Base-by-base conservation (phyloP, 2,797 vertebrate genomes). In the Euthynnus affinis region DNA sequence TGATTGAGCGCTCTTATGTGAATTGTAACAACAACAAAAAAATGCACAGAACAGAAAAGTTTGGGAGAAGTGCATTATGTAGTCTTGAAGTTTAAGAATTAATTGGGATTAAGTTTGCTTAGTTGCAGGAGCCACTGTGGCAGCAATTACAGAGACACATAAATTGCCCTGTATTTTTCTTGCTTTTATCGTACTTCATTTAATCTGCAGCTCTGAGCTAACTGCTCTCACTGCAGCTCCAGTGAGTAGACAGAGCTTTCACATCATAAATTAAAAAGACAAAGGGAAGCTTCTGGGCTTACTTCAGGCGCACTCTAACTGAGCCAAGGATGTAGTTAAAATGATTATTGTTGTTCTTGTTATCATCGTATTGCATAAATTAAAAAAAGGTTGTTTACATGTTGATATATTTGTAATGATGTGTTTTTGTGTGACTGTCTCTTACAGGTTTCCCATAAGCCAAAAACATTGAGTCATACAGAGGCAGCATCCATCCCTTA, bases 401-500 rank as follows among this genome's bases (percentile, higher is more conserved):
- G n/a, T 7, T 66, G 46, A 65, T 53, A 17, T 59, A 10, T 78
- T 59, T 76, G 5, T 76, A 29, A 59, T 75, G 34, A 49, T 60
- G 3, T 78, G 3, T 51, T 9, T 73, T 32, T 55, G 8, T 73
- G 37, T 15, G n/a, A n/a, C 15, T 84, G 37, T 80, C 82, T 83
- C 17, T 80, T 62, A 68, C 88, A 98, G 97, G 93, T 98, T 58
- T 97, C 97, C 76, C 94, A 93, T 80, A 98, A 97, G 51, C 97
- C 97, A 20, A 96, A 93, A 57, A 87, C 86, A 29, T 86, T 98
- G 87, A 96, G 92, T 90, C 97, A 99, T 87, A 83, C 71, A 18
- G 95, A 98, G 83, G 97, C 97, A 37, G 97, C 97, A 18, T 97
- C 97, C 58, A 92, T 98, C 85, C 97, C 97, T 0, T 98, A 97